Evolutionary conservation across 2,888 invertebrate species (phyloP).

Genomic region (Lasioglossum vierecki): DNA sequence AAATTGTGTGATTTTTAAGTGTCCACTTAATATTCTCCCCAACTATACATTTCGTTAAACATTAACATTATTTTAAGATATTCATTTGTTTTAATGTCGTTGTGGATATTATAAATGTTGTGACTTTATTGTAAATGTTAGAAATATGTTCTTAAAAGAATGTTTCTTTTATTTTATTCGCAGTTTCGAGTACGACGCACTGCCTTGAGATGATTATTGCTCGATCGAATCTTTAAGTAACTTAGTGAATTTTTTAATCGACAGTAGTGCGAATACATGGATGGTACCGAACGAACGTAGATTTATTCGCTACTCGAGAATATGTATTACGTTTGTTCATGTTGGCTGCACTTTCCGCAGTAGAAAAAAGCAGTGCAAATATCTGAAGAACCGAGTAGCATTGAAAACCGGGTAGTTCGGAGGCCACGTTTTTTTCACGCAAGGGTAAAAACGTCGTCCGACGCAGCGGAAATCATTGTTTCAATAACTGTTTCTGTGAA

Average conservation of each 20-base stretch:
- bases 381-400: constrained; percentile 14
- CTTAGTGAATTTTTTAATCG: constrained; percentile 32
- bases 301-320: constrained; percentile 15
- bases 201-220: constrained; percentile 2
- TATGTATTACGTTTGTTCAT: constrained; percentile 41
- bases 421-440: constrained; percentile 8
- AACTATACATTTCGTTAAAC: too few species aligned
- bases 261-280: constrained; percentile 17
- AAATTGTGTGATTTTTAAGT: too few species aligned
- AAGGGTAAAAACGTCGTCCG: neutral
- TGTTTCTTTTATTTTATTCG: neutral
- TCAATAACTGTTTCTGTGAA: neutral
- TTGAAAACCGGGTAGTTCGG: constrained; percentile 12
- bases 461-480: constrained; percentile 16
- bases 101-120: constrained; percentile 25
- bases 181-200: neutral
- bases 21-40: too few species aligned
- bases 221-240: constrained; percentile 1
- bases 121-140: constrained; percentile 29
- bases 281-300: constrained; percentile 2
- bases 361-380: constrained; percentile 27
- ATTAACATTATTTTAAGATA: neutral
- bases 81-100: neutral
- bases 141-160: neutral
- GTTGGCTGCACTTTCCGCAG: constrained; percentile 31